Conservation (phyloP, 2,888 invertebrate genomes). For the Nebria salina region DNA sequence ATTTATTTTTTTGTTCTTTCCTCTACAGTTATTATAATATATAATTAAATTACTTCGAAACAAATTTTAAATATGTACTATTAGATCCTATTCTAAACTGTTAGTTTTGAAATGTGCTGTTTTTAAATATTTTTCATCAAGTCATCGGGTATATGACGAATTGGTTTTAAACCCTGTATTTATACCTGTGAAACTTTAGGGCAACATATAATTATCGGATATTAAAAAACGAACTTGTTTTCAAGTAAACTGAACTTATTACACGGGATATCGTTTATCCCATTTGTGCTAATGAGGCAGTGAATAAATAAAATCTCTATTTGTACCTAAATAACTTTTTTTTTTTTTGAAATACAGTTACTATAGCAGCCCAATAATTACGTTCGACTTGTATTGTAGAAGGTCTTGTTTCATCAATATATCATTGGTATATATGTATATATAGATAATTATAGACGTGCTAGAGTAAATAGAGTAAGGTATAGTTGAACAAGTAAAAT, state of each 20-base stretch:
- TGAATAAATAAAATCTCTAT: not conserved
- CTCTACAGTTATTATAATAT: no score
- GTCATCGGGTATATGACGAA: not conserved
- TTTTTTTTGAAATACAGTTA: not conserved
- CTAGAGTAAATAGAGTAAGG: not conserved
- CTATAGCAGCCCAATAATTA: not conserved
- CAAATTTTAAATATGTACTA: no score
- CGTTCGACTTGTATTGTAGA: not conserved
- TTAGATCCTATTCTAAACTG: no score
- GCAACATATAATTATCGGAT: not conserved
- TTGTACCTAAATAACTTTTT: not conserved
- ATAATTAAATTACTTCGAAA: no score
- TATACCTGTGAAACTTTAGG: not conserved
- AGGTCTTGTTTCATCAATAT: not conserved
- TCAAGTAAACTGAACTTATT: no score
- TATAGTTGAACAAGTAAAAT: conserved; percentile 12
- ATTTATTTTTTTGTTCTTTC: no score
- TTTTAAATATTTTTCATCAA: not conserved
- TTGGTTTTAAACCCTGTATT: not conserved
- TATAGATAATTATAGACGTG: not conserved
- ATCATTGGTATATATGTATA: not conserved
- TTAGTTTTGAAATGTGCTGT: no score
- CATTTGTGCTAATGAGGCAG: not conserved
- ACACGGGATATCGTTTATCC: no score
- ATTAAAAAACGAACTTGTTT: no score